Evolutionary conservation across 92 coral and sea anemone species (phyloP).

Genomic region (Phenganax stokvisi): DNA sequence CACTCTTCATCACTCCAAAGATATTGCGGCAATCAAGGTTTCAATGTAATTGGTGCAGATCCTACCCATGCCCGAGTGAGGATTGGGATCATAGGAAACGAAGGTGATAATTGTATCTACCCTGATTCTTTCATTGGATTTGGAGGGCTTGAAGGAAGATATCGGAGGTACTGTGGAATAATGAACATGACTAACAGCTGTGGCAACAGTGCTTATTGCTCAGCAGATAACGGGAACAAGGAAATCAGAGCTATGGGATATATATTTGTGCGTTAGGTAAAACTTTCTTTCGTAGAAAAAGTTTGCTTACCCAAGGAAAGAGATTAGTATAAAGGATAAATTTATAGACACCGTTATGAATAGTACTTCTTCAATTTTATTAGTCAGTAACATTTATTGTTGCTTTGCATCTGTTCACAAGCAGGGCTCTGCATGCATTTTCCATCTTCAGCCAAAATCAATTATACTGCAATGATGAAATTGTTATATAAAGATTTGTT

Average conservation of each 20-base stretch:
- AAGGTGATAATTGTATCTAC: background rate
- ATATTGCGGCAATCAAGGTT: background rate
- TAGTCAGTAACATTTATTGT: too few relatives aligned
- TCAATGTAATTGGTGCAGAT: background rate
- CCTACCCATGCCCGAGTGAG: background rate
- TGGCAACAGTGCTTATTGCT: conserved; percentile 10
- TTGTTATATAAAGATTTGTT: too few relatives aligned
- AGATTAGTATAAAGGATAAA: too few relatives aligned
- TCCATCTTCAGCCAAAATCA: too few relatives aligned
- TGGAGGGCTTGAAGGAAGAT: background rate
- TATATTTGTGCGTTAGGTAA: background rate
- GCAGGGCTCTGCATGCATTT: too few relatives aligned
- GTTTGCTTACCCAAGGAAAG: too few relatives aligned
- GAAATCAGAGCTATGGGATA: conserved; percentile 1
- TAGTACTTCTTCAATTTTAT: too few relatives aligned
- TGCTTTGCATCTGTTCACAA: too few relatives aligned
- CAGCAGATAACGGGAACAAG: background rate
- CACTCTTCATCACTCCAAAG: background rate
- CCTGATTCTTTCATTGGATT: conserved; percentile 1
- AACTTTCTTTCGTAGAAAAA: too few relatives aligned
- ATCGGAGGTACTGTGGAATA: background rate
- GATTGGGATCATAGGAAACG: background rate
- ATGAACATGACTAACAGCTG: background rate
- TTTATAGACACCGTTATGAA: too few relatives aligned
- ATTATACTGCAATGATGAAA: too few relatives aligned